phyloP scores from a whole-genome alignment of 2,797 vertebrate species.

The Knipowitschia caucasica region DNA sequence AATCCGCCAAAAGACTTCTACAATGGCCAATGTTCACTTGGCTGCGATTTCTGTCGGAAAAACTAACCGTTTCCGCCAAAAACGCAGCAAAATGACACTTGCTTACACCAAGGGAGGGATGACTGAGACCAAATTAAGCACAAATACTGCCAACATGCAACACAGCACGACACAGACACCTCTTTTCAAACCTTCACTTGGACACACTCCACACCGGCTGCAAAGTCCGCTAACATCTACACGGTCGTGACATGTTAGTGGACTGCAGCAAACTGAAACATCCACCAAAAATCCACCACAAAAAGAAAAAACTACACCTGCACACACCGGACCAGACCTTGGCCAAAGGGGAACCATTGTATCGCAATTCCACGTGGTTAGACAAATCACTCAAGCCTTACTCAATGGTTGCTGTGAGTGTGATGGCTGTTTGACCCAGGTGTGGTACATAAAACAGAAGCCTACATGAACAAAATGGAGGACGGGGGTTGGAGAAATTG shows the following conservation, averaged over 20 bases:
- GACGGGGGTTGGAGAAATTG: slow-evolving; percentile 6
- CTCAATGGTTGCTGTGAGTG: slow-evolving; percentile 22
- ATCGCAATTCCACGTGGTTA: slow-evolving; percentile 23
- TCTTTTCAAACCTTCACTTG: slow-evolving; percentile 30
- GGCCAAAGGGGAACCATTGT: slow-evolving; percentile 39
- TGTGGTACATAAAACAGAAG: slow-evolving; percentile 45
- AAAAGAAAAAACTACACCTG: slow-evolving; percentile 49
- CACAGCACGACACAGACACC: slow-evolving; percentile 39
- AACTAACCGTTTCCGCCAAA: slow-evolving; percentile 11
- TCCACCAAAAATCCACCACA: slow-evolving; percentile 45
- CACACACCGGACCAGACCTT: slow-evolving; percentile 51
- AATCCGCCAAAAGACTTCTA: slow-evolving; percentile 19
- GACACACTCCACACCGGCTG: slow-evolving; percentile 47
- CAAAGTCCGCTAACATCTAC: slow-evolving; percentile 54
- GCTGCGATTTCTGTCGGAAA: slow-evolving; percentile 25
- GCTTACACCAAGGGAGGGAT: slow-evolving; percentile 24
- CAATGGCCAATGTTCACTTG: slow-evolving; percentile 28
- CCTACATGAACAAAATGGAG: slow-evolving; percentile 25
- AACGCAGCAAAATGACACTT: slow-evolving; percentile 20
- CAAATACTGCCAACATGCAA: slow-evolving; percentile 57
- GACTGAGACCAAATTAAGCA: slow-evolving; percentile 39
- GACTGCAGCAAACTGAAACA: slow-evolving; percentile 63
- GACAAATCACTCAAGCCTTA: slow-evolving; percentile 9
- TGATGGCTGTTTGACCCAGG: slow-evolving; percentile 57
- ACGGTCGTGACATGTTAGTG: slow-evolving; percentile 24